Base-by-base conservation (phyloP, 2,113 vertebrate genomes). In the Colistium nudipinnis region DNA sequence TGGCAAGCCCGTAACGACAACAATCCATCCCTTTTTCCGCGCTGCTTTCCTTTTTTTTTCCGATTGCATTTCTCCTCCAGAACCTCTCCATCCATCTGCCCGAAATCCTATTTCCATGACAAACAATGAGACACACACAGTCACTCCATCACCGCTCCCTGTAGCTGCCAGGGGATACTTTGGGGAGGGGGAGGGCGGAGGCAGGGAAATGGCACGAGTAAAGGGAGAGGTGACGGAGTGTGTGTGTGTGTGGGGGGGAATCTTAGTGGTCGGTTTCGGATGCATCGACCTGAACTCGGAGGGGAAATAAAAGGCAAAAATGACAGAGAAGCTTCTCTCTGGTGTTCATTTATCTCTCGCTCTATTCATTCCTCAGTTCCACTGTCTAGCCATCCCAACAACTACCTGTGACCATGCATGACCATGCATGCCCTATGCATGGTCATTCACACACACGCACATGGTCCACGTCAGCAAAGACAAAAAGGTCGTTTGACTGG, bases 71-170 rank as follows among this genome's bases (percentile, higher is more conserved):
- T 86, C 80, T 87, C 80, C 48, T 68, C 61, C 60, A 27, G 43
- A 86, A 90, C 87, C 81, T 81, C 63, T 81, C 81, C 85, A 90
- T 89, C 87, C 62, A 87, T 90, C 82, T 86, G 74, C 78, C n/a
- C 20, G 67, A 86, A 90, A 90, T 90, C 84, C 84, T 65, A 87
- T 91, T 90, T 91, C 81, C 80, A 84, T 85, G 88, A 86, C 89
- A 90, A 89, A 90, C 88, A 89, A 87, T 85, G 70, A 80, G 78
- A 84, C 81, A 82, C 82, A 84, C 74, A 84, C 76, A 75, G 77
- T 76, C 82, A 75, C 85, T 88, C 85, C 72, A 76, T 90, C 88
- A 87, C 77, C 28, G 72, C 76, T 76, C 52, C 57, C 71, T 80
- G 78, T 74, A 70, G 85, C 82, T 88, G 89, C 69, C 76, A 81